Evolutionary conservation across 2,797 vertebrate species (phyloP).

Genomic region (Valencia hispanica): DNA sequence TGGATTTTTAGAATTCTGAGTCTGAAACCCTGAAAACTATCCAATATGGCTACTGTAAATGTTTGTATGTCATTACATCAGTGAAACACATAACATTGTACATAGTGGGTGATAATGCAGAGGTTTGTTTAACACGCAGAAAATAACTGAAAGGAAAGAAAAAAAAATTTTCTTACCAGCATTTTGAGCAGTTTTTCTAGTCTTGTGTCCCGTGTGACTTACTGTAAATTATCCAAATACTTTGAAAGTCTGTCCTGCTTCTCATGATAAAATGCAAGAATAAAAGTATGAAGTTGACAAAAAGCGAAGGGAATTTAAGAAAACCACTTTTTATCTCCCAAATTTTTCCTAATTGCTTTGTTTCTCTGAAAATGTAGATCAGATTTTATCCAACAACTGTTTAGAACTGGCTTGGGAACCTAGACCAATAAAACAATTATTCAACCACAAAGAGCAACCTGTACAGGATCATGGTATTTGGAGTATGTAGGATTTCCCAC

Average conservation of each 20-base stretch:
- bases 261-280: neutral
- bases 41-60: neutral
- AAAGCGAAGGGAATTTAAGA: neutral
- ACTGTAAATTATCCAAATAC: neutral
- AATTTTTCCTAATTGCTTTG: neutral
- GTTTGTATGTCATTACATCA: neutral
- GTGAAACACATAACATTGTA: neutral
- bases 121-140: neutral
- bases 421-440: slow-evolving; percentile 19
- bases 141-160: neutral
- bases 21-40: neutral
- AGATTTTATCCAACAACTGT: neutral
- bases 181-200: neutral
- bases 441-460: slow-evolving; percentile 17
- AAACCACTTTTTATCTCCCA: neutral
- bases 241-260: neutral
- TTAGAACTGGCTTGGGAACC: slow-evolving; percentile 22
- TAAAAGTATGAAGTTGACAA: neutral
- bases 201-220: neutral
- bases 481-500: slow-evolving; percentile 58
- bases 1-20: neutral
- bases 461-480: slow-evolving; percentile 28
- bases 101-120: neutral
- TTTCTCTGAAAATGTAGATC: neutral
- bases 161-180: neutral